These are phyloP conservation scores for Leptinotarsa texana DNA, from an alignment of 1,140 invertebrate genomes.

Conservation along the genomic window DNA sequence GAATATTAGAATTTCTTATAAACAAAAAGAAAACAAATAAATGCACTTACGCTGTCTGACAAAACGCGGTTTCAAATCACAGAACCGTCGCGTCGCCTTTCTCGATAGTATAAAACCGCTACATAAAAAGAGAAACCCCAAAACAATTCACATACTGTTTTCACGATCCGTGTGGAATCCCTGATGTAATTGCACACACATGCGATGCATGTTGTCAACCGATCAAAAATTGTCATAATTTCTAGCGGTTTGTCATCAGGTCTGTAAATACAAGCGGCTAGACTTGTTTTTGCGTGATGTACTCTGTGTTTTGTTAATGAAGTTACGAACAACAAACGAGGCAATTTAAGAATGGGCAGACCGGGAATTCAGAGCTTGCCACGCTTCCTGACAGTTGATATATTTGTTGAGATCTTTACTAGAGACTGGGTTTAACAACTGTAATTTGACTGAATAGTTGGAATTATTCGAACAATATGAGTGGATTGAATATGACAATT, in stretches of 20 bases:
- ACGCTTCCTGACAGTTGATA: neutral
- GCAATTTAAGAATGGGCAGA: neutral
- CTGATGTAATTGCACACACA: neutral
- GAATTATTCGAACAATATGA: no score
- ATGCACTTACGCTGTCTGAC: no score
- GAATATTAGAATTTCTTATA: no score
- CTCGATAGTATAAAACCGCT: no score
- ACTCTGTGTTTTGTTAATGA: neutral
- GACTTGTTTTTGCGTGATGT: conserved; percentile 1
- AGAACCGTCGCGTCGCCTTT: no score
- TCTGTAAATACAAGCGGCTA: neutral
- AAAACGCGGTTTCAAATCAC: no score
- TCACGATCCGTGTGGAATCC: neutral
- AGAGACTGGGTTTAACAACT: no score
- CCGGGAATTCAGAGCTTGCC: neutral
- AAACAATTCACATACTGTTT: neutral
- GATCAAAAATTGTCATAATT: neutral
- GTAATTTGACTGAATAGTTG: no score
- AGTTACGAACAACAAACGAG: neutral
- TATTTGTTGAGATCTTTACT: no score
- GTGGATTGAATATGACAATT: no score
- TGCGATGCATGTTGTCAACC: conserved; percentile 2
- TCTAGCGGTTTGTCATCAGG: neutral
- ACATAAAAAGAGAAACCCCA: neutral
- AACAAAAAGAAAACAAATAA: no score